phyloP scores from a whole-genome alignment of 1,140 invertebrate species.

The Philaenus spumarius region DNA sequence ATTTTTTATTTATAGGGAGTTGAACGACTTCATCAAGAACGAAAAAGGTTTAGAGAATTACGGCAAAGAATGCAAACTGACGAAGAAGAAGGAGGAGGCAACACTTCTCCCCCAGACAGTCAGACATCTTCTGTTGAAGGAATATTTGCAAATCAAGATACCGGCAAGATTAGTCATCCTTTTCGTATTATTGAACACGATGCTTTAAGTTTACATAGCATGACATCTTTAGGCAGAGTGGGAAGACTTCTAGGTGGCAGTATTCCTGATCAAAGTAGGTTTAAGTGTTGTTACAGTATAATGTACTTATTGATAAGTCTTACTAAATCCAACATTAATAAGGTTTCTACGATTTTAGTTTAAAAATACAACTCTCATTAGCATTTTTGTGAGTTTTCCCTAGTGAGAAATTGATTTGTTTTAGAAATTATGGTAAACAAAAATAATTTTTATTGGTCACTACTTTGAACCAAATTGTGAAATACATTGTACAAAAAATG shows the following conservation, averaged over 20 bases:
- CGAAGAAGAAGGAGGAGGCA: slow-evolving; percentile 62
- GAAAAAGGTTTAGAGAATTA: slow-evolving; percentile 70
- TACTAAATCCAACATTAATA: too few species aligned
- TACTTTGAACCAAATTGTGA: too few species aligned
- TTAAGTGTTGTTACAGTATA: too few species aligned
- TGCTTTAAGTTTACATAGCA: slow-evolving; percentile 76
- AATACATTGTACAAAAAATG: too few species aligned
- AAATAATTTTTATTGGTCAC: too few species aligned
- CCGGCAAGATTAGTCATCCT: slow-evolving; percentile 58
- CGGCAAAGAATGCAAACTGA: slow-evolving; percentile 76
- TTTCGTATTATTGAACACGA: slow-evolving; percentile 81
- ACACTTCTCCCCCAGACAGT: slow-evolving; percentile 67
- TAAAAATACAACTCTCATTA: too few species aligned
- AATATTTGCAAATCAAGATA: slow-evolving; percentile 45
- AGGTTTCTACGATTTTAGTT: too few species aligned
- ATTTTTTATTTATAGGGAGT: slow-evolving; percentile 15
- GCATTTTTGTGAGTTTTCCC: too few species aligned
- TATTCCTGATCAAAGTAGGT: slow-evolving; percentile 28
- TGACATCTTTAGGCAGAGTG: slow-evolving; percentile 74
- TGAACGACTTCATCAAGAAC: slow-evolving; percentile 37
- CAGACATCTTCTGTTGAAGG: slow-evolving; percentile 64
- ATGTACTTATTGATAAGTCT: too few species aligned
- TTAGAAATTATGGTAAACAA: too few species aligned
- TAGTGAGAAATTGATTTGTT: too few species aligned
- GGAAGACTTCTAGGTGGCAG: slow-evolving; percentile 62